These are phyloP conservation scores for Rhagoletis pomonella DNA, from an alignment of 1,140 invertebrate species.

Conservation along the genomic window DNA sequence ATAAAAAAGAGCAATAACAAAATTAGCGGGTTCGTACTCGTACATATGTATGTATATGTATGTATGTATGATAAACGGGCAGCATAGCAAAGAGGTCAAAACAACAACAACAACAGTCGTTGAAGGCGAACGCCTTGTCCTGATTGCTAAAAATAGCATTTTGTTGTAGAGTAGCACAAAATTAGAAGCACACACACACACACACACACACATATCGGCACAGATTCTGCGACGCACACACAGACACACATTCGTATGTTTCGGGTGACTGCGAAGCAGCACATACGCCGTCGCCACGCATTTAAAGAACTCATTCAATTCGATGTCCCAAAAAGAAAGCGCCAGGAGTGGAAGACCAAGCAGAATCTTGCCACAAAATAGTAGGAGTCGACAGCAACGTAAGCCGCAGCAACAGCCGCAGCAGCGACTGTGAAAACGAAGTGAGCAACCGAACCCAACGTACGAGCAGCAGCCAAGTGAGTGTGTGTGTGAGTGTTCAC, in stretches of 20 bases:
- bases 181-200: neutral
- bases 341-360: neutral
- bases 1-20: too few species aligned
- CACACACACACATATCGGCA: neutral
- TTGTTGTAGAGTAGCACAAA: too few species aligned
- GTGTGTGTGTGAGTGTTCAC: neutral
- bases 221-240: too few species aligned
- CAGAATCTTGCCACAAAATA: neutral
- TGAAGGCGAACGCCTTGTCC: neutral
- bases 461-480: neutral
- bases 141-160: neutral
- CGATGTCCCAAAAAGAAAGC: neutral
- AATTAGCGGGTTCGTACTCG: too few species aligned
- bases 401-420: neutral
- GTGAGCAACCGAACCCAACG: neutral
- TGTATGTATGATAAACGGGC: neutral
- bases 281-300: too few species aligned
- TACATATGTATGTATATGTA: too few species aligned
- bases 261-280: too few species aligned
- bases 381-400: neutral
- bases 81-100: conserved; percentile 1
- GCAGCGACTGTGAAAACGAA: neutral
- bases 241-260: too few species aligned
- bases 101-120: neutral
- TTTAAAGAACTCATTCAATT: neutral